Evolutionary conservation across 2,888 invertebrate species (phyloP).

Genomic region (Rhaphigaster nebulosa): DNA sequence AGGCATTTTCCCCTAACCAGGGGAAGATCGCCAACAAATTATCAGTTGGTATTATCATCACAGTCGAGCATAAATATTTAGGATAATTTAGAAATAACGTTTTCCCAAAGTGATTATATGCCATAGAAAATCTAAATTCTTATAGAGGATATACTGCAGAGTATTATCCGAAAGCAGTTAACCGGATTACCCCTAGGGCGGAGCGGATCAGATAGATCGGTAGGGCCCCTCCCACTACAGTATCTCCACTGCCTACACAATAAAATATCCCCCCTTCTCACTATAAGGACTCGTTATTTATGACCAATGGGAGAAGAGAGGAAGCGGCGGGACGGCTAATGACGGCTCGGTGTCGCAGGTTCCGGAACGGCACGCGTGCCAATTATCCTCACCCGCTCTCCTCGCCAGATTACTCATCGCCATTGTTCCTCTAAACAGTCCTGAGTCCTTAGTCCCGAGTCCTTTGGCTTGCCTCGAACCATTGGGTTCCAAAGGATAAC

Average conservation of each 20-base stretch:
- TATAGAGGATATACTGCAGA: not conserved
- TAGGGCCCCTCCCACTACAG: not conserved
- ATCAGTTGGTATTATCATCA: no score
- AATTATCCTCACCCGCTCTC: slow-evolving; percentile 38
- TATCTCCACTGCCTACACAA: slow-evolving; percentile 17
- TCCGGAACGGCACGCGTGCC: slow-evolving; percentile 36
- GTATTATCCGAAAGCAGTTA: slow-evolving; percentile 37
- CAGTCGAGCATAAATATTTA: no score
- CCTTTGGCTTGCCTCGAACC: not conserved
- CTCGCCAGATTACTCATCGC: slow-evolving; percentile 6
- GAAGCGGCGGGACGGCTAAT: slow-evolving; percentile 48
- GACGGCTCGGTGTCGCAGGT: slow-evolving; percentile 54
- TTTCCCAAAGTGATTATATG: not conserved
- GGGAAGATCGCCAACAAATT: no score
- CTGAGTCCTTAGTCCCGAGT: not conserved
- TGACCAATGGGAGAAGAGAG: slow-evolving; percentile 24
- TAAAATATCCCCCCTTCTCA: not conserved
- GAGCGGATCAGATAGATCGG: slow-evolving; percentile 12
- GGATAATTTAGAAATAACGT: no score
- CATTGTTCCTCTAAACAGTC: not conserved
- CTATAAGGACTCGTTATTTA: slow-evolving; percentile 39
- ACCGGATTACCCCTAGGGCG: not conserved
- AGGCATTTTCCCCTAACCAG: no score
- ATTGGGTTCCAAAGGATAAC: not conserved
- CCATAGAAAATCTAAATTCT: not conserved